These are phyloP conservation scores for Steinernema carpocapsae DNA, from an alignment of 2,888 invertebrate genomes.

Conservation along the genomic window DNA sequence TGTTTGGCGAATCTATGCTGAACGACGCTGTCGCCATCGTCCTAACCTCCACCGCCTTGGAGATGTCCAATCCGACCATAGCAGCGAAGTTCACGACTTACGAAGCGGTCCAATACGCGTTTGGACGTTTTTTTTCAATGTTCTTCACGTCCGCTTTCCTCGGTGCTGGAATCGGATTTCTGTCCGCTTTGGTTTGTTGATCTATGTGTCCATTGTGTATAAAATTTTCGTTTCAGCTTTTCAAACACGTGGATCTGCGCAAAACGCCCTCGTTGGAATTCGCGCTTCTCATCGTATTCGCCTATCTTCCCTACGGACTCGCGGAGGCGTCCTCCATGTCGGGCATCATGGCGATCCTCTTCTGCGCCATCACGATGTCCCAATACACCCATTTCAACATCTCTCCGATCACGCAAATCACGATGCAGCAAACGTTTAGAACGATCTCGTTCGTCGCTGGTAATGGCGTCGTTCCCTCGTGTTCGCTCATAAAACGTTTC, in stretches of 20 bases:
- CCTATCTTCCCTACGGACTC: constrained; percentile 95
- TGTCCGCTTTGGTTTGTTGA: constrained; percentile 79
- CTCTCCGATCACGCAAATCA: constrained; percentile 96
- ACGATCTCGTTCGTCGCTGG: constrained; percentile 91
- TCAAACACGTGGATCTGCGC: constrained; percentile 92
- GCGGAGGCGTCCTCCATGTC: constrained; percentile 94
- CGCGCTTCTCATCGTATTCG: constrained; percentile 96
- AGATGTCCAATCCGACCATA: constrained; percentile 45
- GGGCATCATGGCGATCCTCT: constrained; percentile 98
- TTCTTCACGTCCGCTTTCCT: constrained; percentile 98
- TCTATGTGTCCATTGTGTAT: neutral
- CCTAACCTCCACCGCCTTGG: constrained; percentile 77
- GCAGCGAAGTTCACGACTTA: constrained; percentile 40
- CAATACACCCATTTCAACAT: constrained; percentile 98
- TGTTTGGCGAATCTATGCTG: constrained; percentile 92
- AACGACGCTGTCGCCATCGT: constrained; percentile 91
- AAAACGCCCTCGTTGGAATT: constrained; percentile 98
- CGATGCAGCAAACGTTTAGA: constrained; percentile 97
- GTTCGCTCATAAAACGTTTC: constrained; percentile 37
- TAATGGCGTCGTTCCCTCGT: constrained; percentile 46
- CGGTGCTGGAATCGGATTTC: constrained; percentile 89
- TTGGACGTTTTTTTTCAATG: constrained; percentile 89
- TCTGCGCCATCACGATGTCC: constrained; percentile 98
- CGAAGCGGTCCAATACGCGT: constrained; percentile 70
- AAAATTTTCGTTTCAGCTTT: constrained; percentile 71